Conservation (phyloP, 2,113 vertebrate species). For the Xenotilapia flavipinnis region DNA sequence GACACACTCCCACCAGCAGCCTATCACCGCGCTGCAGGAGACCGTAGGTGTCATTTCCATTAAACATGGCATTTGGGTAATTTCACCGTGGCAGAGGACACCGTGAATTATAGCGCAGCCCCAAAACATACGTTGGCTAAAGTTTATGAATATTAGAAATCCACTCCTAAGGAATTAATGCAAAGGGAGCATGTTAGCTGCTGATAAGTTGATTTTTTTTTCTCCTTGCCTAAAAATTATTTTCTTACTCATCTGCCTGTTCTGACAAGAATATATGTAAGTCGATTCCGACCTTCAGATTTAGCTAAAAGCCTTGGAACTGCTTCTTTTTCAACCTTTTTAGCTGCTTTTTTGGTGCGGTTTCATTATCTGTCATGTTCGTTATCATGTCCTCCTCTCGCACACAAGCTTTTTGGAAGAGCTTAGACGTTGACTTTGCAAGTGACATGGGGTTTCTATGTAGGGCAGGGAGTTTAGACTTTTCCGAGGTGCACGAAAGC, state of each 20-base stretch:
- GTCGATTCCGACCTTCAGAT: conserved; percentile 35
- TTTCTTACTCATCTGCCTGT: not conserved
- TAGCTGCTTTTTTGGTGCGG: not conserved
- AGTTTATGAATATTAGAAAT: conserved; percentile 51
- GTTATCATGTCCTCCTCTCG: not conserved
- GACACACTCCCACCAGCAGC: conserved; percentile 50
- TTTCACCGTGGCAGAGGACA: conserved; percentile 60
- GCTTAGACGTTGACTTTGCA: not conserved
- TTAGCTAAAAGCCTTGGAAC: not conserved
- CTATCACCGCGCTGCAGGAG: conserved; percentile 51
- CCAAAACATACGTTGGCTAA: not conserved
- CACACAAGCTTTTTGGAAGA: not conserved
- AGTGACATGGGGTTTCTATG: not conserved
- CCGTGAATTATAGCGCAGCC: conserved; percentile 19
- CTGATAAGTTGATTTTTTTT: conserved; percentile 37
- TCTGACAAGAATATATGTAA: conserved; percentile 17
- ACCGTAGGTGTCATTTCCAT: conserved; percentile 52
- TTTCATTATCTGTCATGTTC: not conserved
- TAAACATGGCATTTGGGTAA: conserved; percentile 50
- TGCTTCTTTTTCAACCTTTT: not conserved
- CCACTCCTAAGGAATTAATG: conserved; percentile 23
- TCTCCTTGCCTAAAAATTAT: not conserved
- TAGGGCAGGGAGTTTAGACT: not conserved
- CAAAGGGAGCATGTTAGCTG: conserved; percentile 20
- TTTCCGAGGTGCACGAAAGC: not conserved